phyloP scores from a whole-genome alignment of 2,113 vertebrate genomes.

The Tyrannus savana region DNA sequence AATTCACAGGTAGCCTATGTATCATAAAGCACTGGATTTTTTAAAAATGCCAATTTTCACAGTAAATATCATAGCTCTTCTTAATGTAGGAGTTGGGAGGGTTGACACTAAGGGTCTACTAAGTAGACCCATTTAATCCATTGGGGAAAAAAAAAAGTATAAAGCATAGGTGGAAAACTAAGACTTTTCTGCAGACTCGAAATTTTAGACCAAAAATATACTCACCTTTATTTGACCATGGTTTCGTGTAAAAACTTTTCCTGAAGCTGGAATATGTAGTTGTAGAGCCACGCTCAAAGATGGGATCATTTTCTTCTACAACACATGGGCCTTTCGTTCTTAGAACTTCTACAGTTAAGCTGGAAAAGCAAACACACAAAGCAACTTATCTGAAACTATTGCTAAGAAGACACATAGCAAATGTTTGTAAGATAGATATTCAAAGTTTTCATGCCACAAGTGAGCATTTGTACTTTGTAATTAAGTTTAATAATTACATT shows the following conservation, averaged over 20 bases:
- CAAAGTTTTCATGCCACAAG: background rate
- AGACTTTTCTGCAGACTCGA: background rate
- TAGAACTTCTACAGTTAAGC: conserved; percentile 94
- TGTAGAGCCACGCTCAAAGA: conserved; percentile 96
- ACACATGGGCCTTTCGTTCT: conserved; percentile 89
- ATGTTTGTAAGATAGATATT: background rate
- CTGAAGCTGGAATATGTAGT: conserved; percentile 98
- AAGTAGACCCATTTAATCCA: background rate
- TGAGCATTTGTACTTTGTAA: background rate
- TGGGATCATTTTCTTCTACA: conserved; percentile 90
- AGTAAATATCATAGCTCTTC: background rate
- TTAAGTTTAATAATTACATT: background rate
- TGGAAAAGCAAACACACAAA: conserved; percentile 61
- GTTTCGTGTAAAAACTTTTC: conserved; percentile 87
- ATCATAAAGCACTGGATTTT: background rate
- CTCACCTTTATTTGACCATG: conserved; percentile 93
- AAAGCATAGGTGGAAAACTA: background rate
- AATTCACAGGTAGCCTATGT: background rate
- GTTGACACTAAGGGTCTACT: background rate
- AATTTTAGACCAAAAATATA: background rate
- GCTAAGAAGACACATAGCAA: background rate
- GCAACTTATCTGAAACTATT: background rate
- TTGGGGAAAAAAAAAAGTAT: background rate
- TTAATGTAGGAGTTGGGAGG: background rate
- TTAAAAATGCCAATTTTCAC: background rate